Base-by-base conservation (phyloP, 2,113 vertebrate species). In the Pampusana beccarii region DNA sequence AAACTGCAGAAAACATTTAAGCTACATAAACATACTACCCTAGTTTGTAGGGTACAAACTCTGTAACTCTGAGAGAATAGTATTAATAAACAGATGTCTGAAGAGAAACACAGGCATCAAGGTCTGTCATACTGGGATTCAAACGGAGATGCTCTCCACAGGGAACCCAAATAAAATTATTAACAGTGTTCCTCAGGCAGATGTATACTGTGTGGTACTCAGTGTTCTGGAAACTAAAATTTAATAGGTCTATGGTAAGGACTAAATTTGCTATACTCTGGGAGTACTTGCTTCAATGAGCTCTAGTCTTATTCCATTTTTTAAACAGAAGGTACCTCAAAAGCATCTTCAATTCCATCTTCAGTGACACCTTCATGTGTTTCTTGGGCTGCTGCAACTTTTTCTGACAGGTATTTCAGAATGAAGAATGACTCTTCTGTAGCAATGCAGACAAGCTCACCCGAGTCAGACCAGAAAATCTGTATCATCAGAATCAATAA, bases 401-500 rank as follows among this genome's bases (percentile, higher is more conserved):
- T 99, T 36, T 99, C 99, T 19, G 99, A 98, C 75, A 99, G 86
- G 70, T 99, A 99, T 85, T 99, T 99, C 78, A 99, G 98, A 95
- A 99, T 99, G 96, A 99, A 99, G 98, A 99, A 99, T 23, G 99
- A 99, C 92, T 99, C 99, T 75, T 99, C 99, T 4, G 99, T 99
- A 72, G 99, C 99, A 61, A 99, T 99, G 96, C 99, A 99, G 81
- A 99, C 99, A n/a, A 99, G 98, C 95, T 99, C 99, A 79, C 99
- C 99, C 25, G 99, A 99, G 96, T 99, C 99, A 48, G 99, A 99
- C 99, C 99, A 99, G 98, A 99, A 99, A 96, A 99, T 99, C 99
- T 99, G 96, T 33, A 96, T 54, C 14, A 83, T 46, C 44, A 93
- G 56, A 97, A 94, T 69, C 13, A 96, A 51, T 11, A 60, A 44